These are phyloP conservation scores for Zosterops hypoxanthus DNA, from an alignment of 2,113 vertebrate genomes.

Conservation along the genomic window DNA sequence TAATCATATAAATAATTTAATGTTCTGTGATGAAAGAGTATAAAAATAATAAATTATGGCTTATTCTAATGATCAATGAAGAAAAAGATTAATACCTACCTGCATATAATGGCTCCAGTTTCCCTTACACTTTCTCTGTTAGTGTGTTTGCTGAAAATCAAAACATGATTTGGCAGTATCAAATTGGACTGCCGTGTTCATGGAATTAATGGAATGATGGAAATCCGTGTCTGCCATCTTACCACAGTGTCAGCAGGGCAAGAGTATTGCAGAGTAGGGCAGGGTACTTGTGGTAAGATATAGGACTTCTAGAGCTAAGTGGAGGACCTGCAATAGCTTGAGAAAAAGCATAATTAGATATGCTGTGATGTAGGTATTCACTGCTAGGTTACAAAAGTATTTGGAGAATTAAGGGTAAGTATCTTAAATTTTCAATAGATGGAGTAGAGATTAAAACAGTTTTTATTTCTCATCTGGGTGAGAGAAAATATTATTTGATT, in stretches of 20 bases:
- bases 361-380: not conserved
- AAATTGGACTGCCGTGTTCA: accelerated
- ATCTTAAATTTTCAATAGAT: not conserved
- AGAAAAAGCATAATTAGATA: not conserved
- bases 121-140: not conserved
- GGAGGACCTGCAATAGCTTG: not conserved
- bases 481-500: not conserved
- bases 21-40: not conserved
- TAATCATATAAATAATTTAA: not conserved
- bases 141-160: not conserved
- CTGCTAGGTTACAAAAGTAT: not conserved
- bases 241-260: not conserved
- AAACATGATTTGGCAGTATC: not conserved
- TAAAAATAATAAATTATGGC: not conserved
- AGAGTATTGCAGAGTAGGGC: not conserved
- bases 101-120: not conserved
- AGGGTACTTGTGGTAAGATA: not conserved
- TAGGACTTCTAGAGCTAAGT: not conserved
- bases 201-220: not conserved
- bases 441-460: not conserved
- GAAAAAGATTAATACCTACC: not conserved
- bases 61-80: not conserved
- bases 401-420: not conserved
- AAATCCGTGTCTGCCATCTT: not conserved
- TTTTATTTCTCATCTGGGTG: not conserved